phyloP scores from a whole-genome alignment of 92 coral and sea anemone genomes.

The Anthopleura xanthogrammica region DNA sequence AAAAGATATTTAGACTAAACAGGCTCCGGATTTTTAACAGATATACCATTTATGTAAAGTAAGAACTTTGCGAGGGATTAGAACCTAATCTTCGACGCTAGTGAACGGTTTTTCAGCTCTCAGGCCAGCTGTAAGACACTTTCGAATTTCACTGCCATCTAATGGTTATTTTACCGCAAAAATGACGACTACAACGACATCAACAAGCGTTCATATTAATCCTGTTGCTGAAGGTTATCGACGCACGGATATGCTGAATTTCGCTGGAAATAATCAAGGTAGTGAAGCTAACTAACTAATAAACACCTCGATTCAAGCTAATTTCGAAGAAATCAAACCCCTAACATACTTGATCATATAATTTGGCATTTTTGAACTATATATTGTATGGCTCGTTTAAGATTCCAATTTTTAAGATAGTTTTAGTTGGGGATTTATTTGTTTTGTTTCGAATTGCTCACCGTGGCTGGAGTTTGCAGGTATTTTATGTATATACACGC shows the following conservation, averaged over 20 bases:
- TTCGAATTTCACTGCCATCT: not conserved
- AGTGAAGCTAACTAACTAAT: not conserved
- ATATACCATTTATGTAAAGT: not conserved
- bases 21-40: not conserved
- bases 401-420: no score
- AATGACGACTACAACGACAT: slow-evolving; percentile 22
- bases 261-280: not conserved
- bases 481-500: no score
- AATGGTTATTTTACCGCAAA: not conserved
- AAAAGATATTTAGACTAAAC: not conserved
- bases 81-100: not conserved
- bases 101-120: not conserved
- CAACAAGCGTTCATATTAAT: slow-evolving; percentile 13
- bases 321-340: no score
- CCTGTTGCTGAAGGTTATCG: slow-evolving; percentile 27
- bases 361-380: no score
- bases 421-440: no score
- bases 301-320: no score
- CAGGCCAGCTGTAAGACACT: no score
- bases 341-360: no score
- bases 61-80: not conserved
- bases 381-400: no score
- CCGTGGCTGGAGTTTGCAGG: no score
- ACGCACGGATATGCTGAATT: slow-evolving; percentile 10
- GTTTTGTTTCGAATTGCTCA: no score